Base-by-base conservation (phyloP, 1,140 invertebrate species). In the Schlechtendalia chinensis region DNA sequence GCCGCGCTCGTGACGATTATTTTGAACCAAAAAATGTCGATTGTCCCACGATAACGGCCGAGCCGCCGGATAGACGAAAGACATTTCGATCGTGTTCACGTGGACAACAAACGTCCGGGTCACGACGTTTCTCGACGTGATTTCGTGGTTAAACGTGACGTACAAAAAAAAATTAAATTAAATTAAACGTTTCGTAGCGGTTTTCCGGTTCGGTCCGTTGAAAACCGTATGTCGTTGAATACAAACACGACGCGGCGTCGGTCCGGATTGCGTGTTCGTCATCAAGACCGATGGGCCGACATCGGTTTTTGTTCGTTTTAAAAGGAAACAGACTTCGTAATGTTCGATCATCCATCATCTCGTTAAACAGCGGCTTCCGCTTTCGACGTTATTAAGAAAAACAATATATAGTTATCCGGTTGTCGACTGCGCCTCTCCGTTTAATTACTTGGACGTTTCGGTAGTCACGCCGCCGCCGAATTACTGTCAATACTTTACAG, bases 401-500 rank as follows among this genome's bases (percentile, higher is more conserved):
- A 24, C 6, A 24, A 58, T 58, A 58, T 53, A n/a, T 19, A 27
- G 47, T 54, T 29, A n/a, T 72, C 1, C 10, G 22, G 67, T 50
- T 29, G 50, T 72, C 54, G 69, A 72, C 50, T 72, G 69, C 50
- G 29, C 47, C 47, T 54, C 27, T 29, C 3, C 69, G 50, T 72
- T 72, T 72, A 54, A 72, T 72, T 72, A 72, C 47, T 72, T 14
- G 8, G 47, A 69, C 53, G 69, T 72, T 72, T 54, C 47, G n/a
- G 22, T 50, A 69, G 39, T 24, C 47, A n/a, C 17, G 17, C 10
- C 27, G 24, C 24, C 17, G 69, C 50, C 50, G 27, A 72, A 71
- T 54, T 72, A 72, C 47, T 72, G 67, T 50, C 45, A 71, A 71
- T 71, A 71, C n/a, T 53, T 53, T 71, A 71, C 67, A 71, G 6